Conservation (phyloP, 2,113 vertebrate species). For the Bufo bufo region DNA sequence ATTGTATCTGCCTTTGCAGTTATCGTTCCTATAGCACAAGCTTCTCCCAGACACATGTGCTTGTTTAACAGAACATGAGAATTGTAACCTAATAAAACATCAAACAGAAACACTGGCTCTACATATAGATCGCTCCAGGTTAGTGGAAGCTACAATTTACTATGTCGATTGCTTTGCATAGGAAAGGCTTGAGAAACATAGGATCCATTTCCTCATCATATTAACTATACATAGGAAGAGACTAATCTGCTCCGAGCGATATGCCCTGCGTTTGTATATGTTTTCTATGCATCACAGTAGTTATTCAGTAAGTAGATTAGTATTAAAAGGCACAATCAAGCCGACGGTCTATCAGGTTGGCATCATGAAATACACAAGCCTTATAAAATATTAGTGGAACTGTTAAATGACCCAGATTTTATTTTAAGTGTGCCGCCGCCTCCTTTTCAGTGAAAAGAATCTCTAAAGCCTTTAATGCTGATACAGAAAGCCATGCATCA, state of each 20-base stretch:
- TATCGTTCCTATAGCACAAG: no score
- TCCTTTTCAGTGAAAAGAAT: constrained; percentile 58
- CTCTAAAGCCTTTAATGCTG: background rate
- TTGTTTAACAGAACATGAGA: constrained; percentile 17
- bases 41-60: background rate
- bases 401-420: constrained; percentile 63
- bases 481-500: constrained; percentile 32
- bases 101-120: constrained; percentile 3
- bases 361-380: constrained; percentile 27
- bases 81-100: constrained; percentile 36
- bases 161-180: constrained; percentile 19
- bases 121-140: constrained; percentile 18
- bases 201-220: background rate
- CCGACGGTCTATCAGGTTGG: background rate
- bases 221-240: constrained; percentile 7
- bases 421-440: constrained; percentile 54
- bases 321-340: background rate
- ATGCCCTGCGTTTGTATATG: background rate
- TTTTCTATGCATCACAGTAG: background rate
- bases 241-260: background rate
- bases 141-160: constrained; percentile 11
- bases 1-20: no score
- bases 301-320: constrained; percentile 15
- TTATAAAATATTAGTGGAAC: constrained; percentile 59
- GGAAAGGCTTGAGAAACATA: background rate